Conservation (phyloP, 1,140 invertebrate genomes). For the Listronotus oregonensis region DNA sequence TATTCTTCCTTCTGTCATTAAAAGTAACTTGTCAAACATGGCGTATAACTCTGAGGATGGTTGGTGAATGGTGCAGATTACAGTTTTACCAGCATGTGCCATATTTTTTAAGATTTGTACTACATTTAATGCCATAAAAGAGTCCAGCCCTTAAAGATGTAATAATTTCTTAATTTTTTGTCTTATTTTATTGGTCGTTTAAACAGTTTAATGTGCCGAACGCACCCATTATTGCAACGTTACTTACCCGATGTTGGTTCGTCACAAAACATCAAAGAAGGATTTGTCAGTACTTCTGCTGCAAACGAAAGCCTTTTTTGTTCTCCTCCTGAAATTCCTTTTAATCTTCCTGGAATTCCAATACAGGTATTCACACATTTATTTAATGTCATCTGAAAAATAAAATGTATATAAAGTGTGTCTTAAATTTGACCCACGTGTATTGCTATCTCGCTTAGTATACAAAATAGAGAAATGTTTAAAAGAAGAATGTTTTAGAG, state of each 20-base stretch:
- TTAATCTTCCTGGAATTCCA: conserved; percentile 80
- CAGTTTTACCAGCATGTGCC: conserved; percentile 85
- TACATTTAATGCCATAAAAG: conserved; percentile 87
- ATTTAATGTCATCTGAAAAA: conserved; percentile 73
- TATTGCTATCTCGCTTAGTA: too few relatives aligned
- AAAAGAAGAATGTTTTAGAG: not conserved
- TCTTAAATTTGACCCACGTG: too few relatives aligned
- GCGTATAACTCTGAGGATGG: conserved; percentile 92
- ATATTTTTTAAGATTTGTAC: conserved; percentile 81
- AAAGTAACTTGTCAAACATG: conserved; percentile 87
- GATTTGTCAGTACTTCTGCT: conserved; percentile 93
- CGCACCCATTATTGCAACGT: too few relatives aligned
- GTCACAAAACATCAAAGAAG: conserved; percentile 94
- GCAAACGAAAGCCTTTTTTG: conserved; percentile 95
- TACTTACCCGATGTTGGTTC: conserved; percentile 83
- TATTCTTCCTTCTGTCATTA: conserved; percentile 91
- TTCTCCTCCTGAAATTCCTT: conserved; percentile 95
- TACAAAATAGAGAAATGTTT: too few relatives aligned
- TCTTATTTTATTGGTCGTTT: too few relatives aligned
- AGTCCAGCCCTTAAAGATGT: conserved; percentile 66
- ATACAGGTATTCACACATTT: conserved; percentile 90
- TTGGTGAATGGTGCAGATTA: conserved; percentile 95
- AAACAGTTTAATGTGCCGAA: too few relatives aligned
- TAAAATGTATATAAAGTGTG: not conserved
- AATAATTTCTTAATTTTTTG: not conserved